These are phyloP conservation scores for Lasaia peninsularis DNA, from an alignment of 1,140 invertebrate genomes.

Conservation along the genomic window DNA sequence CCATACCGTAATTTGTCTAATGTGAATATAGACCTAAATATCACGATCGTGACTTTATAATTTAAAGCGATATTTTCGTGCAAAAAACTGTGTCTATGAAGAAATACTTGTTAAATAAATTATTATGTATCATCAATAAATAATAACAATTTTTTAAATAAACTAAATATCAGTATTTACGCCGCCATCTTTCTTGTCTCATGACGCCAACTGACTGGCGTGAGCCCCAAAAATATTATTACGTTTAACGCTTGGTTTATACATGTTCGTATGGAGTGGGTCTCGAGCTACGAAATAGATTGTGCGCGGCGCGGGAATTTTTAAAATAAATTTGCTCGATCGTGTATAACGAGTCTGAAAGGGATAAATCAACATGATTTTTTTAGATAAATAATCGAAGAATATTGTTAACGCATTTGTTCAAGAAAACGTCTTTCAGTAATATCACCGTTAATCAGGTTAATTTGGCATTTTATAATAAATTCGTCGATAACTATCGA, in stretches of 20 bases:
- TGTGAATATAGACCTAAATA: too few relatives aligned
- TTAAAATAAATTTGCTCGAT: too few relatives aligned
- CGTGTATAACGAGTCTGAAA: background rate
- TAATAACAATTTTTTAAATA: background rate
- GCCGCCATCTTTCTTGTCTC: background rate
- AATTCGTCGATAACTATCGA: background rate
- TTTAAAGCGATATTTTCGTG: too few relatives aligned
- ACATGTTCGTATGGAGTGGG: too few relatives aligned
- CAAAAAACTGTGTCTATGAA: too few relatives aligned
- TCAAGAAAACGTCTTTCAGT: background rate
- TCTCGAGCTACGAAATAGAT: too few relatives aligned
- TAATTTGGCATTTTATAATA: background rate
- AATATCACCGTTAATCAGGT: background rate
- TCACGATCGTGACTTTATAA: too few relatives aligned
- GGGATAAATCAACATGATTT: background rate
- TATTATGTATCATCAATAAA: too few relatives aligned
- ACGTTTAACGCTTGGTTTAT: too few relatives aligned
- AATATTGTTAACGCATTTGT: conserved; percentile 2
- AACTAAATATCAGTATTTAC: background rate
- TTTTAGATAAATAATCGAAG: background rate
- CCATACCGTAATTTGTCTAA: too few relatives aligned
- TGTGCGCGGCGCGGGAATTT: too few relatives aligned
- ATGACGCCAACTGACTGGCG: background rate
- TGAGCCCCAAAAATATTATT: background rate
- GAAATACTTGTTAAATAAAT: too few relatives aligned